phyloP scores from a whole-genome alignment of 2,113 vertebrate genomes.

The Euleptes europaea region DNA sequence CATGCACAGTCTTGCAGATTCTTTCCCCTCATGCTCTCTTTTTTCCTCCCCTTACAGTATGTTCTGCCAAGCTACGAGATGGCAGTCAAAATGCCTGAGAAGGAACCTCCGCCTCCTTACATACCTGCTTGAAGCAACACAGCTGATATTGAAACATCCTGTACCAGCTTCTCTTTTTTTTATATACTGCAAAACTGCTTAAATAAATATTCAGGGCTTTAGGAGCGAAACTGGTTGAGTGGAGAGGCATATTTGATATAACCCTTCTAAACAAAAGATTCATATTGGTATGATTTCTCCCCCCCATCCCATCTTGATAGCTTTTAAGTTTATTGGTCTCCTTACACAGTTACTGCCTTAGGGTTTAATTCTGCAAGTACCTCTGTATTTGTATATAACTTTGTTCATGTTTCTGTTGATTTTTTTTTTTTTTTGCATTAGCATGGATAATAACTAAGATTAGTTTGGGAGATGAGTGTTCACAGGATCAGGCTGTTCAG shows the following conservation, averaged over 20 bases:
- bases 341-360: slow-evolving; percentile 70
- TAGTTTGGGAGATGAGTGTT: slow-evolving; percentile 40
- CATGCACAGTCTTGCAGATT: too few relatives aligned
- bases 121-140: slow-evolving; percentile 75
- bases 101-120: slow-evolving; percentile 92
- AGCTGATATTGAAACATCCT: slow-evolving; percentile 55
- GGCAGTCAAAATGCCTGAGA: slow-evolving; percentile 95
- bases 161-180: slow-evolving; percentile 72
- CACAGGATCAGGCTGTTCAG: slow-evolving; percentile 59
- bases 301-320: slow-evolving; percentile 39
- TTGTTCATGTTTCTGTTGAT: slow-evolving; percentile 44
- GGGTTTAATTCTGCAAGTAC: slow-evolving; percentile 58
- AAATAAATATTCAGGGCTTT: slow-evolving; percentile 72
- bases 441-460: slow-evolving; percentile 22
- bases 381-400: slow-evolving; percentile 51
- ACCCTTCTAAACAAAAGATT: slow-evolving; percentile 63
- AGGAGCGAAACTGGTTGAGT: slow-evolving; percentile 67
- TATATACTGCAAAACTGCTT: slow-evolving; percentile 75
- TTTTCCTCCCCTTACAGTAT: slow-evolving; percentile 77
- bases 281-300: slow-evolving; percentile 59
- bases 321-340: slow-evolving; percentile 72
- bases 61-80: slow-evolving; percentile 97
- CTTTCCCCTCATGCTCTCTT: slow-evolving; percentile 37
- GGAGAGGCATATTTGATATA: slow-evolving; percentile 70
- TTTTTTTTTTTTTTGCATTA: slow-evolving; percentile 24